Evolutionary conservation across 2,113 vertebrate species (phyloP).

Genomic region (Barnardius zonarius): DNA sequence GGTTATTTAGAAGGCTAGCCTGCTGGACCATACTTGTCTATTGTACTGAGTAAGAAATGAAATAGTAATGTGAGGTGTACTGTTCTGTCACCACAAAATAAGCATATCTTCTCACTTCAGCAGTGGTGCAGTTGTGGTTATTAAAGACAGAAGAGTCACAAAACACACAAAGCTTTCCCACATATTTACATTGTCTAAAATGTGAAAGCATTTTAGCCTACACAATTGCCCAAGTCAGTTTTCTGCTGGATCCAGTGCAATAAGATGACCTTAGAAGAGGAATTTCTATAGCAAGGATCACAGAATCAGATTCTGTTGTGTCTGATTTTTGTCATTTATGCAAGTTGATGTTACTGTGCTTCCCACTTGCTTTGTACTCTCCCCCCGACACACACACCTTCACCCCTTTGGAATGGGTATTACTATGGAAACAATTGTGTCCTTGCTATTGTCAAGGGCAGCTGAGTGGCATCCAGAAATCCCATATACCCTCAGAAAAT

Average conservation of each 20-base stretch:
- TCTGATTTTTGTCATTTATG: slow-evolving; percentile 32
- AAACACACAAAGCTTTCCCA: background rate
- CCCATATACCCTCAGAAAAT: slow-evolving; percentile 60
- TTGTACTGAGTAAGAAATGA: background rate
- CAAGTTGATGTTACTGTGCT: slow-evolving; percentile 7
- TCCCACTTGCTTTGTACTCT: slow-evolving; percentile 33
- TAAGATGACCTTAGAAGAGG: slow-evolving; percentile 11
- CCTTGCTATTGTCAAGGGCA: slow-evolving; percentile 61
- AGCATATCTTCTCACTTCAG: background rate
- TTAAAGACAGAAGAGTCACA: background rate
- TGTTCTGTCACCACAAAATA: background rate
- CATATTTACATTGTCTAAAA: background rate
- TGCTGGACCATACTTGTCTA: background rate
- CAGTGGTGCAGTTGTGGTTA: background rate
- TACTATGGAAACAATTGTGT: slow-evolving; percentile 68
- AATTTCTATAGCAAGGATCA: background rate
- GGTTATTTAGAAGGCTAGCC: background rate
- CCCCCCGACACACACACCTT: slow-evolving; percentile 45
- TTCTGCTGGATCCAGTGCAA: background rate
- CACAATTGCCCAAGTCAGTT: background rate
- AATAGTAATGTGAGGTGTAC: background rate
- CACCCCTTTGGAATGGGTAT: slow-evolving; percentile 52
- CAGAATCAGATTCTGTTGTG: background rate
- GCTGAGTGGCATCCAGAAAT: slow-evolving; percentile 61
- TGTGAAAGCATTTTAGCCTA: background rate